phyloP scores from a whole-genome alignment of 2,888 invertebrate genomes.

The Gibbula magus region DNA sequence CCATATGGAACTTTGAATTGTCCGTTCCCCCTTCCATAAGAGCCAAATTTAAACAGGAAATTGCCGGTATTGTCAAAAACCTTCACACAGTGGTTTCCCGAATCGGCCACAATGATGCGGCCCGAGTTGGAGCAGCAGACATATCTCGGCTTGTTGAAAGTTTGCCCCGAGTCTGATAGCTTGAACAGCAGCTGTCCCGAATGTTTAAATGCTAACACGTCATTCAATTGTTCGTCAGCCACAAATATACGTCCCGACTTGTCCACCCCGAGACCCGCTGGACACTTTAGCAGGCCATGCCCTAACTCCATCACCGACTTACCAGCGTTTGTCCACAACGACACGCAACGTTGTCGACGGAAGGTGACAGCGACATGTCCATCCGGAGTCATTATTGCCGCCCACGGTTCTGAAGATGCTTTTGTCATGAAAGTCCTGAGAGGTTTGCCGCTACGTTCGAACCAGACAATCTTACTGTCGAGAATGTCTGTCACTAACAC shows the following conservation, averaged over 20 bases:
- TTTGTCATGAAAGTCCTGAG: conserved; percentile 36
- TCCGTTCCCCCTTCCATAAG: conserved; percentile 75
- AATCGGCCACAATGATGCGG: conserved; percentile 75
- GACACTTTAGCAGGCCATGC: conserved; percentile 49
- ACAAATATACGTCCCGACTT: conserved; percentile 73
- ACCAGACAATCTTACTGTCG: conserved; percentile 41
- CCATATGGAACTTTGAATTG: conserved; percentile 77
- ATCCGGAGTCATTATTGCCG: conserved; percentile 49
- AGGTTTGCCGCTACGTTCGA: conserved; percentile 31
- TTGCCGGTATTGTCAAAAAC: conserved; percentile 75
- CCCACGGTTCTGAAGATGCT: conserved; percentile 55
- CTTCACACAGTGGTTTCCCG: conserved; percentile 77
- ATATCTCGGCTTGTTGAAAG: conserved; percentile 76
- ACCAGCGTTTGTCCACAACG: conserved; percentile 49
- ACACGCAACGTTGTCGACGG: conserved; percentile 51
- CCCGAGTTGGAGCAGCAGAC: conserved; percentile 75
- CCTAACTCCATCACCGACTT: conserved; percentile 46
- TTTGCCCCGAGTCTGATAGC: not conserved
- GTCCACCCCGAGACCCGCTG: conserved; percentile 61
- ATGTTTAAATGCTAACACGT: conserved; percentile 53
- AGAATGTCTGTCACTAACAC: conserved; percentile 60
- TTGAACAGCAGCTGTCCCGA: not conserved
- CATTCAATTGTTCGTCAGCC: conserved; percentile 75
- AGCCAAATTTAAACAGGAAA: conserved; percentile 75
- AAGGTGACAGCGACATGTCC: conserved; percentile 58